These are phyloP conservation scores for Crotalus tigris DNA, from an alignment of 2,113 vertebrate genomes.

Conservation along the genomic window DNA sequence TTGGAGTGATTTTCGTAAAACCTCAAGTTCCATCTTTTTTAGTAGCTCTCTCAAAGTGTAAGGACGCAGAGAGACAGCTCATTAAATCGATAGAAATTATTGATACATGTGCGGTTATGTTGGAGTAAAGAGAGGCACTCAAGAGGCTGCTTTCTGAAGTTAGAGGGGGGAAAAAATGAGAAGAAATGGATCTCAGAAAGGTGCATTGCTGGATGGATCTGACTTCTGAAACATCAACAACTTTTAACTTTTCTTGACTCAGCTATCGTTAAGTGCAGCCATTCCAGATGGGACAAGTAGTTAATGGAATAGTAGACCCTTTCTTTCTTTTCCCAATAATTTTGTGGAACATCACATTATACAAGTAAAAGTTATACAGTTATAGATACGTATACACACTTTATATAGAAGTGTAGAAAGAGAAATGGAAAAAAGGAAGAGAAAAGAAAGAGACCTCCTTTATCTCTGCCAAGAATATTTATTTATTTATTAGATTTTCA, in stretches of 20 bases:
- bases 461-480: neutral
- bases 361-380: neutral
- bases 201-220: neutral
- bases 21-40: neutral
- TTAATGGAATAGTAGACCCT: neutral
- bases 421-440: too few relatives aligned
- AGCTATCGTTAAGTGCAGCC: neutral
- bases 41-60: neutral
- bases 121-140: neutral
- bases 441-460: neutral
- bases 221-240: neutral
- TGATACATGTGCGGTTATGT: neutral
- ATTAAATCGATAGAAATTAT: neutral
- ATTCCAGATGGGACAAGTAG: neutral
- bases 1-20: neutral
- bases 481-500: neutral
- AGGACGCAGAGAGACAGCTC: neutral
- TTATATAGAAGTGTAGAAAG: neutral
- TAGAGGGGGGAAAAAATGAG: neutral
- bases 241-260: neutral
- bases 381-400: neutral
- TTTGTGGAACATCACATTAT: neutral
- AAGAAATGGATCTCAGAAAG: neutral
- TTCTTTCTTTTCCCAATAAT: neutral
- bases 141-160: neutral